A percentile compares a stretch with the other conserved stretches of the same genome.
These are phyloP conservation scores for Leucoraja ocellata DNA, from an alignment of 2,797 vertebrate genomes.

Conservation along the genomic window DNA sequence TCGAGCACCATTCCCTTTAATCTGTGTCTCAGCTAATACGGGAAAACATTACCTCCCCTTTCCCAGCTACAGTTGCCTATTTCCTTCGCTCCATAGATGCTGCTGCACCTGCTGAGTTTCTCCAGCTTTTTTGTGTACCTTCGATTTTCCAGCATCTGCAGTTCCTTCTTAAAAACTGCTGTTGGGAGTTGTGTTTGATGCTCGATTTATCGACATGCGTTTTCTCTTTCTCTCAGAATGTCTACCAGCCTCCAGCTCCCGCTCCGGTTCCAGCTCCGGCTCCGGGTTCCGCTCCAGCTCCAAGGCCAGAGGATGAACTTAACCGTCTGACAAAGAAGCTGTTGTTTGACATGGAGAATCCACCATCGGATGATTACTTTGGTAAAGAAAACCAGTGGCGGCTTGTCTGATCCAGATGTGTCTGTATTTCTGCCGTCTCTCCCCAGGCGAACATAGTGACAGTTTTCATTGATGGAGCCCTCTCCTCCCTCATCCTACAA, in stretches of 20 bases:
- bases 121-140: too few relatives aligned
- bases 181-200: not conserved
- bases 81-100: too few relatives aligned
- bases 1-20: too few relatives aligned
- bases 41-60: too few relatives aligned
- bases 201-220: constrained; percentile 39
- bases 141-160: too few relatives aligned
- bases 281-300: constrained; percentile 45
- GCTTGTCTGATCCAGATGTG: not conserved
- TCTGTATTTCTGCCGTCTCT: not conserved
- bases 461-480: not conserved
- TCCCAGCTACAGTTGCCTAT: too few relatives aligned
- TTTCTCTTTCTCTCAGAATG: constrained; percentile 57
- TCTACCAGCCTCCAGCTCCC: constrained; percentile 44
- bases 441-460: not conserved
- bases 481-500: too few relatives aligned
- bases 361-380: constrained; percentile 89
- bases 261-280: not conserved
- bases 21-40: too few relatives aligned
- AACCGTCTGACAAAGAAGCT: constrained; percentile 98
- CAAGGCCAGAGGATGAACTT: constrained; percentile 87
- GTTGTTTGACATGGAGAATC: constrained; percentile 95
- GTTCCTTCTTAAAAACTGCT: too few relatives aligned
- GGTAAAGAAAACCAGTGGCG: constrained; percentile 62
- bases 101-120: too few relatives aligned